These are phyloP conservation scores for Spinus pinus DNA, from an alignment of 2,797 vertebrate genomes.

Conservation along the genomic window DNA sequence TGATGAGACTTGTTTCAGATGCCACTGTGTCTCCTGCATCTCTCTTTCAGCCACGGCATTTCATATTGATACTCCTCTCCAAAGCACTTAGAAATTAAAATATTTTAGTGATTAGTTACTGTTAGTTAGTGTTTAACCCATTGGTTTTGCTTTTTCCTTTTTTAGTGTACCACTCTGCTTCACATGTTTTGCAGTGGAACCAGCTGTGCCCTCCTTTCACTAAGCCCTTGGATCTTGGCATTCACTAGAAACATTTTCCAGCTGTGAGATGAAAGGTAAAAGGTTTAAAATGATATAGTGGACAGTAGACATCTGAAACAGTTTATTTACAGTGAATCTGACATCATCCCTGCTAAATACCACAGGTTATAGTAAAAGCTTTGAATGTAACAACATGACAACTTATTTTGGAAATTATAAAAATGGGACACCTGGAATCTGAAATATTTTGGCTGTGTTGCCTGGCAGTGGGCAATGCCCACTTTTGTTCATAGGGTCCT, in stretches of 20 bases:
- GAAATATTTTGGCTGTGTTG: background rate
- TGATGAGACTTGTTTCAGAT: background rate
- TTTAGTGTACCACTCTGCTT: background rate
- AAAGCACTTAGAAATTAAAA: background rate
- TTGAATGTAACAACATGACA: background rate
- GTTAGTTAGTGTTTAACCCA: background rate
- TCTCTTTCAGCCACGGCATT: background rate
- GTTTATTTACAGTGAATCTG: slow-evolving; percentile 5
- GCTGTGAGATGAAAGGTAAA: background rate
- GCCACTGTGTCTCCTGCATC: background rate
- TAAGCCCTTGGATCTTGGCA: background rate
- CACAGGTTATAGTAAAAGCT: background rate
- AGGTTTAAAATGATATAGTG: slow-evolving; percentile 11
- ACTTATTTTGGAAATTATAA: background rate
- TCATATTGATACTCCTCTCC: background rate
- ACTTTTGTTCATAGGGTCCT: background rate
- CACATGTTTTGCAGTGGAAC: background rate
- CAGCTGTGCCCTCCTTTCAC: background rate
- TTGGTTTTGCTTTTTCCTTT: background rate
- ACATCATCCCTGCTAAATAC: background rate
- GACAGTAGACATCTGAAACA: slow-evolving; percentile 5
- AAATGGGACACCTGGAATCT: background rate
- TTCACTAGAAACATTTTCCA: background rate
- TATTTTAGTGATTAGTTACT: background rate
- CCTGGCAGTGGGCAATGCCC: background rate